Conservation (phyloP, 1,140 invertebrate genomes). For the Sitophilus oryzae region DNA sequence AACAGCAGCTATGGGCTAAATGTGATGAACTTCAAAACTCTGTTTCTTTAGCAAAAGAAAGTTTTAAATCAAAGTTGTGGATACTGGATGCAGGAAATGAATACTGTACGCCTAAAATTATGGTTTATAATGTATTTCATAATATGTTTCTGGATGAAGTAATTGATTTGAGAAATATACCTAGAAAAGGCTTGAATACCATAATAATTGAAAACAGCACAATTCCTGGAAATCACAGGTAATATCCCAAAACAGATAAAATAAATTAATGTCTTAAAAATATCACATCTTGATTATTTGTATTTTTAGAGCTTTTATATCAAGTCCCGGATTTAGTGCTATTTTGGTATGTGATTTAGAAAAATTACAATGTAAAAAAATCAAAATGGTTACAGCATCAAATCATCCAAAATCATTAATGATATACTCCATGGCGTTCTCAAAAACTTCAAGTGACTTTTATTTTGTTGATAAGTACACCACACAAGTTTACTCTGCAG, state of each 20-base stretch:
- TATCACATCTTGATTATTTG: neutral
- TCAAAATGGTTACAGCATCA: neutral
- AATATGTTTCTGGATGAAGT: constrained; percentile 19
- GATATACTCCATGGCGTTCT: constrained; percentile 19
- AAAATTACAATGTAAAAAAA: neutral
- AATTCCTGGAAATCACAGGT: constrained; percentile 15
- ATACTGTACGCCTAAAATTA: constrained; percentile 31
- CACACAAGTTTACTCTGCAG: constrained; percentile 5
- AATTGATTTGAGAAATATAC: constrained; percentile 16
- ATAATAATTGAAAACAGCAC: constrained; percentile 20
- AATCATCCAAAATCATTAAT: constrained; percentile 5
- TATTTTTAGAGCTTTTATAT: constrained; percentile 26
- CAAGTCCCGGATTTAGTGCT: constrained; percentile 18
- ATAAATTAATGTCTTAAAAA: neutral
- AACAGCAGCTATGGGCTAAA: constrained; percentile 31
- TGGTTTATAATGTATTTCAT: constrained; percentile 31
- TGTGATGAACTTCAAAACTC: constrained; percentile 34
- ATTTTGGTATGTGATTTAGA: constrained; percentile 15
- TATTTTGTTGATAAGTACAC: neutral
- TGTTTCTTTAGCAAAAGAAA: constrained; percentile 31
- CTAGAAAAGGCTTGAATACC: constrained; percentile 11
- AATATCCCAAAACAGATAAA: neutral
- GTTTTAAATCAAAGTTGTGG: constrained; percentile 31
- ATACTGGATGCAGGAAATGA: constrained; percentile 34
- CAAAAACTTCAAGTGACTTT: neutral